phyloP scores from a whole-genome alignment of 2,113 vertebrate genomes.

The Rissa tridactyla region DNA sequence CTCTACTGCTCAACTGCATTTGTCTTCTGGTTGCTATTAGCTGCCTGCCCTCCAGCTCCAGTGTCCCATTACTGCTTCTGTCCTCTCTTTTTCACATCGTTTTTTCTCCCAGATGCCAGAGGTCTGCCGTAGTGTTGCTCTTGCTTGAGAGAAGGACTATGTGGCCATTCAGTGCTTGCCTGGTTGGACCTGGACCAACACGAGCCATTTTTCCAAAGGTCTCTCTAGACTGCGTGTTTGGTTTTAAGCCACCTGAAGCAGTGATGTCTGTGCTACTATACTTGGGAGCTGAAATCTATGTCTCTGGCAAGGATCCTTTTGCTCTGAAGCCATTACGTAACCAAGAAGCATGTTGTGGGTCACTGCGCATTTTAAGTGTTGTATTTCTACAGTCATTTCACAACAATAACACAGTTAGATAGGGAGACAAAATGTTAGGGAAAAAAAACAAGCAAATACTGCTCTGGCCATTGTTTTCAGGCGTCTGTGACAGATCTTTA shows the following conservation, averaged over 20 bases:
- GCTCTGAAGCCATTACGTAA: background rate
- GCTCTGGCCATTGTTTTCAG: background rate
- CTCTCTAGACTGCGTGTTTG: background rate
- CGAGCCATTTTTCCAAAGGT: background rate
- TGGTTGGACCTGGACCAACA: background rate
- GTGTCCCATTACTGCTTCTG: background rate
- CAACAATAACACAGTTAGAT: background rate
- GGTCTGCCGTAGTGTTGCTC: background rate
- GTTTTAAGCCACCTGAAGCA: background rate
- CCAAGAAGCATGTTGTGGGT: background rate
- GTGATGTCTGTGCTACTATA: background rate
- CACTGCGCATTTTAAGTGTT: background rate
- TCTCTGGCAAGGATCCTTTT: background rate
- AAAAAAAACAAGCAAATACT: background rate
- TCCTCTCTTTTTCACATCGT: background rate
- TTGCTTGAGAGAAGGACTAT: accelerated
- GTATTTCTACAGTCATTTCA: background rate
- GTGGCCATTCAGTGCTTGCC: background rate
- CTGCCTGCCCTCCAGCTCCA: background rate
- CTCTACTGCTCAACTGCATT: background rate
- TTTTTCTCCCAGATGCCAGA: background rate
- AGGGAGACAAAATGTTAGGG: background rate
- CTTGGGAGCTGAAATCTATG: background rate
- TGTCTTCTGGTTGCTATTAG: background rate
- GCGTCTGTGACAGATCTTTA: background rate